Base-by-base conservation (phyloP, 2,797 vertebrate genomes). In the Neomorphus geoffroyi region DNA sequence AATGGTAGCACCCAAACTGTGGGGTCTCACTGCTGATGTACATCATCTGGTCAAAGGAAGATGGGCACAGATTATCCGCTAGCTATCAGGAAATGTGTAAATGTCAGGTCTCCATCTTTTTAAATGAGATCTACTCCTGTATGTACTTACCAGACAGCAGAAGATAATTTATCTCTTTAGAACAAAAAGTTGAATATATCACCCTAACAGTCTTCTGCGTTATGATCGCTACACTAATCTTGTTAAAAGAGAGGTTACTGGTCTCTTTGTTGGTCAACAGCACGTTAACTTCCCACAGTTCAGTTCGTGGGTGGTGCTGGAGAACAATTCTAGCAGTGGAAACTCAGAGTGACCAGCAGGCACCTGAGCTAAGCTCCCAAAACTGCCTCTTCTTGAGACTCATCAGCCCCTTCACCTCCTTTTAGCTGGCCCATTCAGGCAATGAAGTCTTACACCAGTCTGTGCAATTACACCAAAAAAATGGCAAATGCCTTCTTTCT, bases 181-280 rank as follows among this genome's bases (percentile, higher is more conserved):
- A 96, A 96, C 64, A 96, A 96, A 97, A 95, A 51, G 83, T 82
- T 78, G 88, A 96, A 60, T 96, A 66, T 82, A 92, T 96, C 86
- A 91, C 71, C 91, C 82, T 61, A 82, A 89, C 24, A 95, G 94
- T 41, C 58, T 95, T 86, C 92, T 95, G 82, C 72, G 92, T 94
- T 80, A 88, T 91, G 93, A 97, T 90, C 96, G 33, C 67, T 72
- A 32, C 43, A 62, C 81, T 97, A 97, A 97, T 97, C 96, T 95
- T 97, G 95, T 96, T 97, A 97, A 95, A 41, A 96, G 24, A 95
- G 92, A 97, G 75, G 95, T 95, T 96, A 88, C 80, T 65, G 45
- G 92, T 88, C 53, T 97, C 88, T 97, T 96, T 97, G 80, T 94
- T 96, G 93, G 91, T 83, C 94, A 97, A 95, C 71, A 94, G 87